These are phyloP conservation scores for Stenolophus ochropezus DNA, from an alignment of 2,888 invertebrate genomes.

Conservation along the genomic window DNA sequence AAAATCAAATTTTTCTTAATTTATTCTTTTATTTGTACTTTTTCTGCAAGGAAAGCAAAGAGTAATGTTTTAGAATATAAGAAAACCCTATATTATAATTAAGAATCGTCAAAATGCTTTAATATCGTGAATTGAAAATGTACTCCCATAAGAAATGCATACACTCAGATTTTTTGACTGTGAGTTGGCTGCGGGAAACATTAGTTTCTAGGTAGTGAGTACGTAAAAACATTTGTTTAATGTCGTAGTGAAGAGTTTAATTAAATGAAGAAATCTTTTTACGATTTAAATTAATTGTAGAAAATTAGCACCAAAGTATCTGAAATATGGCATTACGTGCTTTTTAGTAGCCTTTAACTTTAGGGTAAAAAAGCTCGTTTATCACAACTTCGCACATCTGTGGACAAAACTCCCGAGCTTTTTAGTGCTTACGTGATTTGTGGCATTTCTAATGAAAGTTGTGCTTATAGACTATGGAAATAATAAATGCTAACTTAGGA, in stretches of 20 bases:
- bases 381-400: constrained; percentile 8
- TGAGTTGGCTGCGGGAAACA: too few relatives aligned
- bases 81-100: too few relatives aligned
- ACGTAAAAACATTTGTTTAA: too few relatives aligned
- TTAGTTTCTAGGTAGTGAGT: too few relatives aligned
- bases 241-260: neutral
- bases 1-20: too few relatives aligned
- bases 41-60: too few relatives aligned
- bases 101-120: too few relatives aligned
- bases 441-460: constrained; percentile 5
- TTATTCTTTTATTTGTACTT: too few relatives aligned
- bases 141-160: too few relatives aligned
- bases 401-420: neutral
- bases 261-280: neutral
- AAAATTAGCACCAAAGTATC: neutral
- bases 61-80: too few relatives aligned
- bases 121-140: too few relatives aligned
- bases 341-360: neutral
- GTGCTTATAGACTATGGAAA: neutral
- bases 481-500: neutral
- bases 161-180: too few relatives aligned
- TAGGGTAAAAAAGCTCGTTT: constrained; percentile 2
- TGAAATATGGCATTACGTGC: neutral
- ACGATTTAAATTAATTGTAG: neutral
- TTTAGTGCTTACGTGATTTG: neutral